These are phyloP conservation scores for Trachops cirrhosus DNA, from an alignment of 2,797 vertebrate species.

Conservation along the genomic window DNA sequence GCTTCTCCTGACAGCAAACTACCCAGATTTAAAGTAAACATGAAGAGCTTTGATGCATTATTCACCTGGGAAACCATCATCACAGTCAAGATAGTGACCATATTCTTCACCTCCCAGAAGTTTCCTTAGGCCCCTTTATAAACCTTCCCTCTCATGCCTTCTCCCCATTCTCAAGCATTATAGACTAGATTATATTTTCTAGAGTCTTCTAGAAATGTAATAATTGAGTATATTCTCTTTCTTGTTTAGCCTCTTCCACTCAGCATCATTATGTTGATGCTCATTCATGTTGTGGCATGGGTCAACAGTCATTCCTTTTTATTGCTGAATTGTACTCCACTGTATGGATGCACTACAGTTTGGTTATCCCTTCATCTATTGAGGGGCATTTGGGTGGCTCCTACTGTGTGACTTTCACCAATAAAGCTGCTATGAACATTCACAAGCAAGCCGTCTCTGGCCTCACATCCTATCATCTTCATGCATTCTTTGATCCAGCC, in stretches of 20 bases:
- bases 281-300: neutral
- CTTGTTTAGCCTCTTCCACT: neutral
- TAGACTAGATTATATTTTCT: constrained; percentile 33
- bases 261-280: neutral
- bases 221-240: neutral
- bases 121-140: neutral
- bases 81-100: neutral
- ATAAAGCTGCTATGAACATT: neutral
- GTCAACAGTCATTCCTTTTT: neutral
- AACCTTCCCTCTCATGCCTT: neutral
- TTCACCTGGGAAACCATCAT: neutral
- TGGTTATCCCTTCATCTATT: neutral
- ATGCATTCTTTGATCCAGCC: neutral
- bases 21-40: neutral
- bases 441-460: neutral
- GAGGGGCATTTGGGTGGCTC: neutral
- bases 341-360: neutral
- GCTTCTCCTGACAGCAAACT: neutral
- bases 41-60: constrained; percentile 6
- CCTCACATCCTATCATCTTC: neutral
- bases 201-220: neutral
- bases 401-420: neutral
- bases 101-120: neutral
- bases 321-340: neutral
- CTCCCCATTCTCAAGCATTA: neutral